A percentile compares a stretch with the other conserved stretches of the same genome.
phyloP scores from a whole-genome alignment of 2,888 invertebrate species.

The Euplexia lucipara region DNA sequence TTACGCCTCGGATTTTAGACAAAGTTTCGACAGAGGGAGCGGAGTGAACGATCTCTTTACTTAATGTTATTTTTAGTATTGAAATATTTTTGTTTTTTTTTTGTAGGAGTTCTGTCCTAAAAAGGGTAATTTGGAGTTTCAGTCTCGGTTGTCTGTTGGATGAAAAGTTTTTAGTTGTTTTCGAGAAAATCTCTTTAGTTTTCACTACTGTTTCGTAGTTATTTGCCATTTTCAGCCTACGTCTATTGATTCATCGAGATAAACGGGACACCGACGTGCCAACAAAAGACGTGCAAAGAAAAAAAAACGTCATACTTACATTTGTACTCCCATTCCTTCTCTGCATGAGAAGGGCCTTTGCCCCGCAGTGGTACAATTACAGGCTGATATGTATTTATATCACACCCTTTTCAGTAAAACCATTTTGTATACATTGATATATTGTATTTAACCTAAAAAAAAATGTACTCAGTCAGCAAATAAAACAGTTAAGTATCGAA shows the following conservation, averaged over 20 bases:
- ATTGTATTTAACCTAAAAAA: too few species aligned
- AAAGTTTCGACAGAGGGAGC: conserved; percentile 46
- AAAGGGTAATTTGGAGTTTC: conserved; percentile 16
- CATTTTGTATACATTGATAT: too few species aligned
- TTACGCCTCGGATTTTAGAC: conserved; percentile 57
- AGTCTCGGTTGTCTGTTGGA: conserved; percentile 12
- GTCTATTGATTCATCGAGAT: not conserved
- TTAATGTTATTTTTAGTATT: conserved; percentile 48
- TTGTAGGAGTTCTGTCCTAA: conserved; percentile 14
- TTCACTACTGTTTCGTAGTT: not conserved
- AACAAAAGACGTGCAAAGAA: not conserved
- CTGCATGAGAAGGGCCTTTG: too few species aligned
- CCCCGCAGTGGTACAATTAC: too few species aligned
- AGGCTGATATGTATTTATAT: too few species aligned
- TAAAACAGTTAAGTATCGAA: conserved; percentile 1
- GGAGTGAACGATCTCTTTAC: conserved; percentile 55
- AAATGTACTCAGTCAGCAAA: not conserved
- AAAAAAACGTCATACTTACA: conserved; percentile 12
- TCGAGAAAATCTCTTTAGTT: conserved; percentile 30
- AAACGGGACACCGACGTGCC: not conserved
- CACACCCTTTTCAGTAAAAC: too few species aligned
- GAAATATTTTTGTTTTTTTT: conserved; percentile 46
- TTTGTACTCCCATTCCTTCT: too few species aligned
- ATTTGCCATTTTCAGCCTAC: conserved; percentile 7
- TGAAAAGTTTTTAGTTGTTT: conserved; percentile 13